phyloP scores from a whole-genome alignment of 1,140 invertebrate species.

The Dinothrombium tinctorium region DNA sequence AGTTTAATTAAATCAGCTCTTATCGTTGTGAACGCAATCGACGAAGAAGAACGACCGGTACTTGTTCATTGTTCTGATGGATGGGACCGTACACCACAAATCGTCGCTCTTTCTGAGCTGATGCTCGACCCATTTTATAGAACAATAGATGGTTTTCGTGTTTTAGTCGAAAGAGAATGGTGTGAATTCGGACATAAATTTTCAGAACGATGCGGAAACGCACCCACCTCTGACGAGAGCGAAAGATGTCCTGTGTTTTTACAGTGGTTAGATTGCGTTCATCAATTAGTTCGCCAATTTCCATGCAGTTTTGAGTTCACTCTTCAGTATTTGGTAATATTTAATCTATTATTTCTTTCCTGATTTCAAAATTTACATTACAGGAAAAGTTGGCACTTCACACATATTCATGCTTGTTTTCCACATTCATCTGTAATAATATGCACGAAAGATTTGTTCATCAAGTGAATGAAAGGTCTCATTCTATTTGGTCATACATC shows the following conservation, averaged over 20 bases:
- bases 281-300: constrained; percentile 70
- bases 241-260: constrained; percentile 88
- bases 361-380: too few relatives aligned
- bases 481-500: too few relatives aligned
- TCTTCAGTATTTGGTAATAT: constrained; percentile 65
- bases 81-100: constrained; percentile 88
- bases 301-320: constrained; percentile 88
- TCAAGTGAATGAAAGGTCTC: too few relatives aligned
- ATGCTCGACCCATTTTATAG: constrained; percentile 77
- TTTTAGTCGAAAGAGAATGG: constrained; percentile 81
- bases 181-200: constrained; percentile 92
- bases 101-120: constrained; percentile 68
- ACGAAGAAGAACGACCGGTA: constrained; percentile 59
- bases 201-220: constrained; percentile 72
- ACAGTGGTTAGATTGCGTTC: constrained; percentile 89
- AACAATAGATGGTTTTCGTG: constrained; percentile 73
- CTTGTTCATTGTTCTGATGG: constrained; percentile 89
- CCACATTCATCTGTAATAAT: too few relatives aligned
- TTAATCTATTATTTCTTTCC: too few relatives aligned
- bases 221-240: constrained; percentile 51
- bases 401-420: too few relatives aligned
- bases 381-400: too few relatives aligned
- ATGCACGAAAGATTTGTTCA: too few relatives aligned
- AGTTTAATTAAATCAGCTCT: constrained; percentile 52
- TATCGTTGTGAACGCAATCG: constrained; percentile 49